Evolutionary conservation across 2,888 invertebrate species (phyloP), one percentile per base, ranked within the genome.

Genomic region (Ecdyonurus torrentis): DNA sequence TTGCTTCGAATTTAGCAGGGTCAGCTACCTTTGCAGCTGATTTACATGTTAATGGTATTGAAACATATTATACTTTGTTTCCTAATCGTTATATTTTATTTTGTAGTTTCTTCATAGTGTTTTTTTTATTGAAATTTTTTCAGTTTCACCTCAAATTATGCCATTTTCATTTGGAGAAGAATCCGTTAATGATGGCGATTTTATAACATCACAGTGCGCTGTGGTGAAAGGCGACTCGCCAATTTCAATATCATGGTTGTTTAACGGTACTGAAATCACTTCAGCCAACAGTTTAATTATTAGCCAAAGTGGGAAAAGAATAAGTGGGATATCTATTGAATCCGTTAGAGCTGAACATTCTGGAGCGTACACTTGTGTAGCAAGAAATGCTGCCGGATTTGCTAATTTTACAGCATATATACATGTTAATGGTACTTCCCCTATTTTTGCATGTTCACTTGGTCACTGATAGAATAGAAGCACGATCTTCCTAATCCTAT

Each of bases 341-440:
- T 81, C 84, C 18, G 87, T 89, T 59, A 82, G 82, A 61, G 85
- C 84, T 59, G 79, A 82, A 67, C 88, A 89, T 73, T 83, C 82
- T 66, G 90, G 90, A 68, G 77, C 83, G 64, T 90, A 87, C 71
- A 85, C 86, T 67, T 90, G 89, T 72, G 78, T 80, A 63, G 87
- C 83, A 18, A 76, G 76, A 61, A 89, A 88, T 74, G 76, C 76
- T 68, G 87, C 86, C 53, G 89, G 87, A 65, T 76, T 78, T 67
- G 79, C 83, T 58, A 81, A 81, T 70, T 83, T 82, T 72, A 82
- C 85, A 2, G 78, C 86, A 60, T 78, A 79, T 70, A 78, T 89
- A 69, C 77, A 79, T 68, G 86, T 89, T 59, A 87, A 88, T 72
- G 87, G 88, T 88, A 83, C 73, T 50, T 61, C n/a, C n/a, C n/a